Evolutionary conservation across 2,113 vertebrate species (phyloP), one percentile per base, ranked within the genome.

Genomic region (Romanogobio albipinnatus): DNA sequence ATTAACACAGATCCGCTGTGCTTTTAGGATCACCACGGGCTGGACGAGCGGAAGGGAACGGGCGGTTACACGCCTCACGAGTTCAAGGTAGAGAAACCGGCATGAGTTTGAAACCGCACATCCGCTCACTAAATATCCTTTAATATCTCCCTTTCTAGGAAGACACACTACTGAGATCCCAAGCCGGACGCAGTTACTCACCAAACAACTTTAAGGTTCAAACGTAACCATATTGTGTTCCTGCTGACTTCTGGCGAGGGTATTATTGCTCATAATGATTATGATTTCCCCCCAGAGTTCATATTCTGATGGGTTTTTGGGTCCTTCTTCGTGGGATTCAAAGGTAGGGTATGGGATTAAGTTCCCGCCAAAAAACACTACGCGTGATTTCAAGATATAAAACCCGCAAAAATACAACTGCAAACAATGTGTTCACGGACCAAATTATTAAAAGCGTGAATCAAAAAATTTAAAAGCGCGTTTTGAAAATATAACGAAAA

Each of bases 131-230:
- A 0, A 5, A 74, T 6, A 47, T 74, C 70, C 2, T 43, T 4
- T 58, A n/a, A 47, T 26, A 29, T 71, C 39, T 59, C 24, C 61
- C 4, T 17, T 66, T 66, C 29, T 39, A 77, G 62, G 76, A 85
- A 62, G 61, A 64, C 19, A 0, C 29, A 8, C 39, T 1, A 13
- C 9, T 49, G 3, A 74, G 13, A 36, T 19, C 66, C 22, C 39
- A 36, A 24, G n/a, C 15, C 1, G 66, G 71, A 29, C 26, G 33
- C 17, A 71, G 26, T 17, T 7, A 2, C 29, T 59, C 43, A n/a
- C 68, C 61, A 19, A 10, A 61, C 10, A 13, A 66, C 7, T 9
- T 68, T 26, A 33, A 29, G 33, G 85, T 82, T 68, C 5, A 43
- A 64, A 47, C 13, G 19, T 3, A 19, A 1, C 53, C 17, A 22